Evolutionary conservation across 2,797 vertebrate genomes (phyloP).

Genomic region (Sylvilagus floridanus): DNA sequence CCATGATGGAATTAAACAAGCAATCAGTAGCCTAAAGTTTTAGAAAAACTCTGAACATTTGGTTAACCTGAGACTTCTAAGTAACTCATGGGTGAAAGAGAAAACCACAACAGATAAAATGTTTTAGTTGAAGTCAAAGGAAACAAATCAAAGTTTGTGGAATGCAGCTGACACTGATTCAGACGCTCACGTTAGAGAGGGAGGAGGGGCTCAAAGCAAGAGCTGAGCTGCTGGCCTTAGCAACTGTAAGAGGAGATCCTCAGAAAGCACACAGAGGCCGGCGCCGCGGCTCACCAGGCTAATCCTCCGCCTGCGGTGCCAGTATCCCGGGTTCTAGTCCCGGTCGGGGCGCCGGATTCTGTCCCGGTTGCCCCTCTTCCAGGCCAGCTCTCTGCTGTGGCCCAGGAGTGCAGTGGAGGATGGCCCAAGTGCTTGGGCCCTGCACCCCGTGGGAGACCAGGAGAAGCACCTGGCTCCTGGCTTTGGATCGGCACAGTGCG

Average conservation of each 20-base stretch:
- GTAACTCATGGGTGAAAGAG: neutral
- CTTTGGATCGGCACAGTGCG: too few relatives aligned
- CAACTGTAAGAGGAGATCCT: neutral
- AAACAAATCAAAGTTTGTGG: neutral
- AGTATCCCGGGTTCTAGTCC: too few relatives aligned
- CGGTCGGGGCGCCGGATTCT: too few relatives aligned
- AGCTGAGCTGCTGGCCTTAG: neutral
- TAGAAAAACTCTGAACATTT: neutral
- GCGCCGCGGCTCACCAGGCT: too few relatives aligned
- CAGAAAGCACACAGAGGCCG: neutral
- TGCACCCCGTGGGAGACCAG: too few relatives aligned
- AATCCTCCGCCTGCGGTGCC: too few relatives aligned
- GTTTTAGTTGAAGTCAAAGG: neutral
- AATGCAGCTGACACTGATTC: too few relatives aligned
- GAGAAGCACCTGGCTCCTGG: too few relatives aligned
- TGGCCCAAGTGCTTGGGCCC: too few relatives aligned
- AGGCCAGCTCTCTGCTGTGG: too few relatives aligned
- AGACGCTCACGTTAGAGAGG: neutral
- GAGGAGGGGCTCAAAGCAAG: neutral
- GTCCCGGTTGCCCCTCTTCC: too few relatives aligned
- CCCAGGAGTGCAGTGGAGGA: too few relatives aligned
- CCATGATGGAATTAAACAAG: neutral
- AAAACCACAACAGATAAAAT: neutral
- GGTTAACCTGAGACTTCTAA: neutral
- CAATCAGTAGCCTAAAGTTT: neutral